Percentiles rank a stretch among this genome's conserved stretches.
Evolutionary conservation across 2,113 vertebrate species (phyloP).

Genomic region (Glaucomys volans): DNA sequence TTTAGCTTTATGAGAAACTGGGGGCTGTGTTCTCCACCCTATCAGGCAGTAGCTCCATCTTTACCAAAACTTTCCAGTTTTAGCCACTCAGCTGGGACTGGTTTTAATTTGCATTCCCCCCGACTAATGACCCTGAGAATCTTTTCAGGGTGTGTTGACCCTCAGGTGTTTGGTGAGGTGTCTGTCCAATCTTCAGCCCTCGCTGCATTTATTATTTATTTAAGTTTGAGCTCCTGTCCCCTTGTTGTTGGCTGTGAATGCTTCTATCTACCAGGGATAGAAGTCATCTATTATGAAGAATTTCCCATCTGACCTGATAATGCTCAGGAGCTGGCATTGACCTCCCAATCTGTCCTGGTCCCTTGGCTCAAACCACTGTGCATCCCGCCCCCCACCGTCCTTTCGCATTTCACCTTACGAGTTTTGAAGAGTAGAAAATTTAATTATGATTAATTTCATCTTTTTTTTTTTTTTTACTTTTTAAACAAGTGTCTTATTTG

Average conservation of each 20-base stretch:
- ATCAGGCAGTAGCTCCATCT: not conserved
- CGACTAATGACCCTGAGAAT: rapidly evolving
- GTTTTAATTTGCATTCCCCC: too few species aligned
- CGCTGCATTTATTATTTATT: not conserved
- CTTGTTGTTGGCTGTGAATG: not conserved
- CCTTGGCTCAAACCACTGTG: too few species aligned
- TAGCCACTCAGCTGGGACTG: rapidly evolving
- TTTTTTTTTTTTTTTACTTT: not conserved
- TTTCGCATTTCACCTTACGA: not conserved
- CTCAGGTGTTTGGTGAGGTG: not conserved
- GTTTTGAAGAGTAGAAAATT: not conserved
- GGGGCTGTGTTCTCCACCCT: too few species aligned
- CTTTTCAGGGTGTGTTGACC: not conserved
- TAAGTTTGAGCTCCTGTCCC: not conserved
- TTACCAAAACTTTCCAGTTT: rapidly evolving
- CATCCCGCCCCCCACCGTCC: too few species aligned
- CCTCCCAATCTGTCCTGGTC: too few species aligned
- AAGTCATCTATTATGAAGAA: not conserved
- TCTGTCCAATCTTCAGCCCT: not conserved
- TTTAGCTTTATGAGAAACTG: not conserved
- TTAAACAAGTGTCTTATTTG: not conserved
- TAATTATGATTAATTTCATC: not conserved
- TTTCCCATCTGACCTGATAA: not conserved
- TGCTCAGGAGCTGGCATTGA: too few species aligned
- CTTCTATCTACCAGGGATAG: not conserved